Conservation (phyloP, 37 sponge, comb jelly and placozoan genomes). For the Axinella damicornis region DNA sequence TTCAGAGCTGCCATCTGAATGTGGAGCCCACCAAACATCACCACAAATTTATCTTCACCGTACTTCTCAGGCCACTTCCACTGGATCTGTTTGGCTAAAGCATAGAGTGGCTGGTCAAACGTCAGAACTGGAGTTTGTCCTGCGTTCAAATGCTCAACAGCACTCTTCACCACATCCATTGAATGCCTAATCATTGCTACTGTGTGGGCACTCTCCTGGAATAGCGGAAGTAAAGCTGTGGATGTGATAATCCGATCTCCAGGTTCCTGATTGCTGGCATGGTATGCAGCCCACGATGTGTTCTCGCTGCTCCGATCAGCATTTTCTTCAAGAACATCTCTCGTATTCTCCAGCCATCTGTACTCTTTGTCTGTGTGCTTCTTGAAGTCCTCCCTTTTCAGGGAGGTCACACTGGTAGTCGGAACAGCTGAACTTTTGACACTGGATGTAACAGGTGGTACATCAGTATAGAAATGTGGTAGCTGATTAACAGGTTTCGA, state of each 20-base stretch:
- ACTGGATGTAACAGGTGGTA: slow-evolving; percentile 19
- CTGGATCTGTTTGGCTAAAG: slow-evolving; percentile 41
- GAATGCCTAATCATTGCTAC: slow-evolving; percentile 42
- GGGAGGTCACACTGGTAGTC: background rate
- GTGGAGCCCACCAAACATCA: slow-evolving; percentile 62
- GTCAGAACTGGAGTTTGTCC: slow-evolving; percentile 43
- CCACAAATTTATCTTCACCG: slow-evolving; percentile 49
- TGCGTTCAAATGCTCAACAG: slow-evolving; percentile 36
- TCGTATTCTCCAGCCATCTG: slow-evolving; percentile 5
- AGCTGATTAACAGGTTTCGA: background rate
- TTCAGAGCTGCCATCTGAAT: slow-evolving; percentile 54
- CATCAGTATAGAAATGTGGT: slow-evolving; percentile 28
- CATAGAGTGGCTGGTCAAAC: slow-evolving; percentile 54
- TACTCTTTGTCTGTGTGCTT: slow-evolving; percentile 1
- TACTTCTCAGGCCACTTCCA: slow-evolving; percentile 23
- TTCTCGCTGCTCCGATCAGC: too few species aligned
- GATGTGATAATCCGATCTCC: too few species aligned
- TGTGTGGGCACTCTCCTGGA: slow-evolving; percentile 28
- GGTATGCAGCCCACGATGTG: slow-evolving; percentile 52
- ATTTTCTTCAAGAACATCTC: too few species aligned
- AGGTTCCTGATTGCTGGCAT: slow-evolving; percentile 44
- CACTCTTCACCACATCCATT: slow-evolving; percentile 29
- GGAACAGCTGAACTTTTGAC: too few species aligned
- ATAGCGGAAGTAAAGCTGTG: slow-evolving; percentile 12
- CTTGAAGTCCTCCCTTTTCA: background rate